A percentile compares a stretch with the other conserved stretches of the same genome.
Conservation (phyloP, 2,113 vertebrate genomes). For the pig (Sus scrofa) region T2T-Sscrofa CM000812.6:166589501-166590000, state of each 20-base stretch:
- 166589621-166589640: neutral
- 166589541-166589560: neutral
- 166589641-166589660: neutral
- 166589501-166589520: neutral
- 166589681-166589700: no score
- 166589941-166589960: rapidly evolving
- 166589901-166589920: neutral
- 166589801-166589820: neutral
- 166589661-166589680: neutral
- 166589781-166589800: neutral
- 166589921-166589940: neutral
- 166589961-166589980: neutral
- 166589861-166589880: no score
- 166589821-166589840: neutral
- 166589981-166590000: neutral
- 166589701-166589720: neutral
- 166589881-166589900: neutral
- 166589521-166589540: neutral
- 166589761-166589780: neutral
- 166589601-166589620: neutral
- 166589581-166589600: neutral
- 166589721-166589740: rapidly evolving
- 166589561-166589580: neutral
- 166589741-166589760: neutral
- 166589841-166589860: neutral